Percentiles rank a stretch among this genome's conserved stretches.
Evolutionary conservation across 92 coral and sea anemone genomes (phyloP).

Genomic region (Pocillopora grandis): DNA sequence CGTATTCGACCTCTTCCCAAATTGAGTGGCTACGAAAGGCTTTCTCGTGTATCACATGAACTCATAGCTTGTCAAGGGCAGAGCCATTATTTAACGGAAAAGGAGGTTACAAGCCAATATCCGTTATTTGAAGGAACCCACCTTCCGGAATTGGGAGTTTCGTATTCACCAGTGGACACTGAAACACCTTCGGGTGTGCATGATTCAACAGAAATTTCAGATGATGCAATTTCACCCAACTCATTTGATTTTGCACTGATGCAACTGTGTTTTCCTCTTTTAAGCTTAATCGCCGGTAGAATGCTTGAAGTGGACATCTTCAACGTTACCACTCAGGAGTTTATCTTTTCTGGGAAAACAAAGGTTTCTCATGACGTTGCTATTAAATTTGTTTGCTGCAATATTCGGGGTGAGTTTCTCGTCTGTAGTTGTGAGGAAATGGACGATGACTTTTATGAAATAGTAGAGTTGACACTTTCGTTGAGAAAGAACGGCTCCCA

Average conservation of each 20-base stretch:
- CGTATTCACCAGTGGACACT: neutral
- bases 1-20: neutral
- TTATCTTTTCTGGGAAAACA: neutral
- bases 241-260: too few species aligned
- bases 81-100: too few species aligned
- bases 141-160: neutral
- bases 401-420: neutral
- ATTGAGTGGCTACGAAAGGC: neutral
- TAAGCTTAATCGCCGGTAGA: too few species aligned
- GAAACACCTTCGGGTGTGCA: too few species aligned
- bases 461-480: neutral
- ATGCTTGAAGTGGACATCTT: neutral
- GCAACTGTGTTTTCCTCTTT: too few species aligned
- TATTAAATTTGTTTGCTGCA: neutral
- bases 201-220: too few species aligned
- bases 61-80: constrained; percentile 10
- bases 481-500: neutral
- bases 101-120: too few species aligned
- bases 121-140: neutral
- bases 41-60: neutral
- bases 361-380: too few species aligned
- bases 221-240: neutral
- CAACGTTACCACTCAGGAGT: neutral
- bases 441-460: too few species aligned
- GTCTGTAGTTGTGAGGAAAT: neutral